Evolutionary conservation across 2,797 vertebrate species (phyloP).

Genomic region (Heliangelus exortis): DNA sequence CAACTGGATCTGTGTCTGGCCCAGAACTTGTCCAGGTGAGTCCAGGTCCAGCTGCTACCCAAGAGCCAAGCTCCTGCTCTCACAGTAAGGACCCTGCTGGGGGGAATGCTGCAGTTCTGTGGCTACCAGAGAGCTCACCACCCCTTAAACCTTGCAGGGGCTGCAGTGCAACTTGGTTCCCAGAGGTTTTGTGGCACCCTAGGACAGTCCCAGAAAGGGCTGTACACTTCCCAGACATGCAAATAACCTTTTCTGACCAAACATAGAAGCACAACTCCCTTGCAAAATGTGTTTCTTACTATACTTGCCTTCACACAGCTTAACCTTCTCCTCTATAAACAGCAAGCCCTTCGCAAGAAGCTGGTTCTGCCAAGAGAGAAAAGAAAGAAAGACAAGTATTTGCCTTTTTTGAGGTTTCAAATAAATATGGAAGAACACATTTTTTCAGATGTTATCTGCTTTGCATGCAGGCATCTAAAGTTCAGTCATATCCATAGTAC

Average conservation of each 20-base stretch:
- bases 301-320: slow-evolving; percentile 84
- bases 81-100: accelerated
- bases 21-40: neutral
- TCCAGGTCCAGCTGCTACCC: neutral
- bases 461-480: neutral
- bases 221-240: neutral
- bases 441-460: neutral
- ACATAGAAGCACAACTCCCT: slow-evolving; percentile 16
- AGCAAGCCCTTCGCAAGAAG: slow-evolving; percentile 90
- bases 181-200: neutral
- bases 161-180: neutral
- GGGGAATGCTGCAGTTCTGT: neutral
- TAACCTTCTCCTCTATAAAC: slow-evolving; percentile 90
- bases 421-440: neutral
- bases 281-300: neutral
- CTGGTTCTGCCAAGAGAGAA: slow-evolving; percentile 88
- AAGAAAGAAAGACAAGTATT: slow-evolving; percentile 51
- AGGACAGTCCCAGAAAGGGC: neutral
- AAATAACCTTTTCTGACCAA: slow-evolving; percentile 3
- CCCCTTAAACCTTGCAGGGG: neutral
- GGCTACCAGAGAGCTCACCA: neutral
- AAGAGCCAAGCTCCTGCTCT: accelerated
- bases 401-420: slow-evolving; percentile 22
- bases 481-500: neutral
- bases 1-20: neutral